Evolutionary conservation across 2,113 vertebrate species (phyloP), one percentile per base, ranked within the genome.

Genomic region (Pheucticus melanocephalus): DNA sequence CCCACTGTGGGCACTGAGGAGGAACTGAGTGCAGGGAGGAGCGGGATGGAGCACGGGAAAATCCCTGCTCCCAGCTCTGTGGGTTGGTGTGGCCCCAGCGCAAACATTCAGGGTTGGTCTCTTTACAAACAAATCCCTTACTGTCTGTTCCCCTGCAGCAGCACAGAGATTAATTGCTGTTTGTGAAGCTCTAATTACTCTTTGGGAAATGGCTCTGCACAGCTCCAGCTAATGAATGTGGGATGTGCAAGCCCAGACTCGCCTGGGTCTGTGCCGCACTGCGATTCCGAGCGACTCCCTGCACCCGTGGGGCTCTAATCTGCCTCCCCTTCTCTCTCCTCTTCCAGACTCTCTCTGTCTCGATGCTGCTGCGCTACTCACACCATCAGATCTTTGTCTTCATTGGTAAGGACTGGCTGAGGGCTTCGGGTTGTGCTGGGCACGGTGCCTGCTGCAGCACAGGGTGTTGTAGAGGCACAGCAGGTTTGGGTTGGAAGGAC

Each of bases 371-470:
- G 81, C 98, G 99, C 53, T 99, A 99, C 90, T 99, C 99, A 0
- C 99, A 99, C 94, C 99, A 99, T 92, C 99, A 99, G 98, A 99
- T 99, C 96, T 99, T 99, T 71, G 99, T 99, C 95, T 99, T 99
- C 95, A 99, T 99, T 13, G 99, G 99, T 99, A 97, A 98, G 99
- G 94, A 28, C 28, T 3, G 48, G 42, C 37, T 33, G 8, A 40
- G 75, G 75, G 39, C 2, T 50, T 69, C 31, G 20, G 78, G 61
- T 45, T 33, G 65, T 53, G 5, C 50, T 68, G 75, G 44, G 3
- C 15, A 2, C 35, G 12, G 13, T 31, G 50, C 17, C 51, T 47
- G 30, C 86, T 81, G 30, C 63, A 50, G 59, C 42, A 5, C 4
- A 1, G 37, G 0, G 2, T 22, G 2, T n/a, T 7, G 2, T 21